Evolutionary conservation across 2,888 invertebrate species (phyloP).

Genomic region (Oithona nana): DNA sequence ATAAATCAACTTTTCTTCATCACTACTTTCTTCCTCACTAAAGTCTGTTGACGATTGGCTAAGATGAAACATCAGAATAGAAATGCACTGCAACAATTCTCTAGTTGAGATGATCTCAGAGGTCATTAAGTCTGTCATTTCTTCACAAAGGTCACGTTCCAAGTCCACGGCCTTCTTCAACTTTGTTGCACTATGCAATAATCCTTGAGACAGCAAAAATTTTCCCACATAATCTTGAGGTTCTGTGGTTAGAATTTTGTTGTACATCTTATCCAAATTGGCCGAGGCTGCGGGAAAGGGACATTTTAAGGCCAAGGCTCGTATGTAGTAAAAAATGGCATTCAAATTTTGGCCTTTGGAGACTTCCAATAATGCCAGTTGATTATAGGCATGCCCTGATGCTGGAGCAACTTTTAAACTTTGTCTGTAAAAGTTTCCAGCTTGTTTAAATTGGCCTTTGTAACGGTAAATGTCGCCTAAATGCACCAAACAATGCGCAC

Average conservation of each 20-base stretch:
- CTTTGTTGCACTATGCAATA: conserved; percentile 35
- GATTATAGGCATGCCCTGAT: conserved; percentile 75
- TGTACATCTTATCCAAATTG: conserved; percentile 52
- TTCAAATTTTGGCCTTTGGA: conserved; percentile 58
- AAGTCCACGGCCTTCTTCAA: conserved; percentile 41
- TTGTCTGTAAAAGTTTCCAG: conserved; percentile 60
- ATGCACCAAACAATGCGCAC: conserved; percentile 72
- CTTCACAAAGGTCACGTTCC: conserved; percentile 44
- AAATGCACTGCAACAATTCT: conserved; percentile 1
- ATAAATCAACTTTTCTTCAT: conserved; percentile 39
- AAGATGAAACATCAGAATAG: background rate
- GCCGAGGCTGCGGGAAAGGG: conserved; percentile 66
- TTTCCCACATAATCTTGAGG: background rate
- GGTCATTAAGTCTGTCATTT: conserved; percentile 52
- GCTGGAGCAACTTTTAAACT: conserved; percentile 39
- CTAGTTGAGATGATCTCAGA: conserved; percentile 38
- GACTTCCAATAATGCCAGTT: conserved; percentile 57
- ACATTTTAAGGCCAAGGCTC: conserved; percentile 59
- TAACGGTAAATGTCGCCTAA: conserved; percentile 71
- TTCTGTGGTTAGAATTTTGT: conserved; percentile 25
- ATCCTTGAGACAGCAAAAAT: conserved; percentile 43
- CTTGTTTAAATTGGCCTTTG: conserved; percentile 55
- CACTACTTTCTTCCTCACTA: conserved; percentile 32
- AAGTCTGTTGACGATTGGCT: background rate
- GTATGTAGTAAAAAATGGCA: conserved; percentile 66